Evolutionary conservation across 2,888 invertebrate genomes (phyloP).

Genomic region (Conomelus anceps): DNA sequence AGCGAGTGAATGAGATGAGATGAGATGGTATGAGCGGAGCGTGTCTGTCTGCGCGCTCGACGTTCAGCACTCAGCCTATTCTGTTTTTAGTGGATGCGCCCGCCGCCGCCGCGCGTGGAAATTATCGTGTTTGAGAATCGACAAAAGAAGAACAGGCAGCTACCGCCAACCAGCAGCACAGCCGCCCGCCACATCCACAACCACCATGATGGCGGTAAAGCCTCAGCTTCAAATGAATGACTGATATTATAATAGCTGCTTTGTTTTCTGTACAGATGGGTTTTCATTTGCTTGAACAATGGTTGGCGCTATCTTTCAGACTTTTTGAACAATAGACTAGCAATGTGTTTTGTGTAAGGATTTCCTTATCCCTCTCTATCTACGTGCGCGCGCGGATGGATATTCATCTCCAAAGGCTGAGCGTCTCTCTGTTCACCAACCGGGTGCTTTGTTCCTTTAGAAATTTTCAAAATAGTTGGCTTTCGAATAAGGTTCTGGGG

Average conservation of each 20-base stretch:
- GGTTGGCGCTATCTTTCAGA: slow-evolving; percentile 20
- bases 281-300: slow-evolving; percentile 21
- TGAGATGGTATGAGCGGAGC: too few species aligned
- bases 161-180: not conserved
- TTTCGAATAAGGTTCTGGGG: not conserved
- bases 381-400: not conserved
- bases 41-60: not conserved
- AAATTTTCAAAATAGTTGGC: slow-evolving; percentile 3
- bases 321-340: slow-evolving; percentile 21
- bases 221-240: slow-evolving; percentile 8
- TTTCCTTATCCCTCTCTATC: slow-evolving; percentile 13
- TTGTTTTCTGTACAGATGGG: slow-evolving; percentile 20
- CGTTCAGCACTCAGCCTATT: not conserved
- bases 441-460: not conserved
- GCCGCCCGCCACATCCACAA: not conserved
- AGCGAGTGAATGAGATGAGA: too few species aligned
- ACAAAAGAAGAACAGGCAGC: not conserved
- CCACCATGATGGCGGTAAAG: slow-evolving; percentile 2
- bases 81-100: not conserved
- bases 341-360: slow-evolving; percentile 20
- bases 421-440: not conserved
- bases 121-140: slow-evolving; percentile 10
- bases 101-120: not conserved
- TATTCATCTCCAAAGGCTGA: slow-evolving; percentile 12
- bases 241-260: slow-evolving; percentile 21